phyloP scores from a whole-genome alignment of 2,113 vertebrate species.

The Paraplagusia blochii region DNA sequence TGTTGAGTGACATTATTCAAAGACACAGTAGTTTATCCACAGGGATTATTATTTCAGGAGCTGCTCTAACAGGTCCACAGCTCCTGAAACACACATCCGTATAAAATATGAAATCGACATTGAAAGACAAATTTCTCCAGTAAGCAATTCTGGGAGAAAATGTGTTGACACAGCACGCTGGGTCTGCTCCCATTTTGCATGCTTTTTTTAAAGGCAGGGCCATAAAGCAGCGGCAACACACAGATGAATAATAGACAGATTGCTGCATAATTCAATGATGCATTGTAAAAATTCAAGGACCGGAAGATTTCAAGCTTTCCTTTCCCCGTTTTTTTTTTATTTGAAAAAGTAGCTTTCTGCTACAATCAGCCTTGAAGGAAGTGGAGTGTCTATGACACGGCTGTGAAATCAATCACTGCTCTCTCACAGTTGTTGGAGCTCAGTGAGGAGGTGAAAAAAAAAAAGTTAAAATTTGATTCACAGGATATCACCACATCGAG shows the following conservation, averaged over 20 bases:
- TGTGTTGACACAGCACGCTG: constrained; percentile 98
- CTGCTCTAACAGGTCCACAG: constrained; percentile 81
- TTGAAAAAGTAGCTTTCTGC: constrained; percentile 96
- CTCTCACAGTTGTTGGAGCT: constrained; percentile 11
- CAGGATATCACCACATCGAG: too few species aligned
- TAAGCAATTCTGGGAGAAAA: constrained; percentile 98
- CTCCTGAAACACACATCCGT: constrained; percentile 68
- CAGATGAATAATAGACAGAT: constrained; percentile 99
- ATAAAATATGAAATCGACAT: constrained; percentile 88
- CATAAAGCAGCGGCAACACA: constrained; percentile 82
- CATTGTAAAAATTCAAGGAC: constrained; percentile 99
- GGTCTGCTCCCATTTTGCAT: constrained; percentile 90
- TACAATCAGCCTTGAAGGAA: constrained; percentile 99
- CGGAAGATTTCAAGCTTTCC: constrained; percentile 93
- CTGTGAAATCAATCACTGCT: constrained; percentile 89
- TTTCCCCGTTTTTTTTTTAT: constrained; percentile 81
- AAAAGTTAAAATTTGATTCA: constrained; percentile 8
- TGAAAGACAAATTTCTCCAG: constrained; percentile 95
- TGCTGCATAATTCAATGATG: constrained; percentile 99
- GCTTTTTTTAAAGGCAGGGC: constrained; percentile 93
- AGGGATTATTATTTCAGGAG: constrained; percentile 73
- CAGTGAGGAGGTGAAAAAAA: constrained; percentile 33
- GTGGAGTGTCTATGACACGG: constrained; percentile 77
- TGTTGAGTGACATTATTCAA: constrained; percentile 22
- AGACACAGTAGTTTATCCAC: constrained; percentile 23